phyloP scores from a whole-genome alignment of 2,888 invertebrate species.

The Chromoteleia sp. region DNA sequence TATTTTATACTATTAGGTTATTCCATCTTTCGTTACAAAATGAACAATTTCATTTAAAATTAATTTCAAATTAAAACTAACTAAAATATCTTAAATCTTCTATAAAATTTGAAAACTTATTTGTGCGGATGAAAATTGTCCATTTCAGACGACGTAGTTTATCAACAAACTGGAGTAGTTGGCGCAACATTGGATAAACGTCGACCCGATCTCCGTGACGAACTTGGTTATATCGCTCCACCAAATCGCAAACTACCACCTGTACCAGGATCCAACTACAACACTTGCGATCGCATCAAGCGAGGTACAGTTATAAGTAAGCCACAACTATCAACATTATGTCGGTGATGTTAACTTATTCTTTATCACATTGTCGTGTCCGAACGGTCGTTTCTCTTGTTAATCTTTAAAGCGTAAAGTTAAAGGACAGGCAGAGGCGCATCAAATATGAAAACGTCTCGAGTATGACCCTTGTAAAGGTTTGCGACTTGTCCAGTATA shows the following conservation, averaged over 20 bases:
- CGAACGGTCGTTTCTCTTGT: constrained; percentile 78
- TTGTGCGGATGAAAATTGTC: neutral
- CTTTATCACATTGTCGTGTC: constrained; percentile 78
- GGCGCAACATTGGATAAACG: constrained; percentile 92
- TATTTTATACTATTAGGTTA: too few species aligned
- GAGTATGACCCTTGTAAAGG: constrained; percentile 56
- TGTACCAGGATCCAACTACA: constrained; percentile 95
- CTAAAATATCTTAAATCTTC: too few species aligned
- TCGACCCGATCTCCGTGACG: constrained; percentile 93
- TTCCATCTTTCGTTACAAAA: too few species aligned
- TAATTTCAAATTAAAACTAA: too few species aligned
- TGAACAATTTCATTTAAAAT: too few species aligned
- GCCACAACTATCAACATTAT: constrained; percentile 85
- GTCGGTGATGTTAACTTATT: constrained; percentile 74
- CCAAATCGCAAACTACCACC: constrained; percentile 96
- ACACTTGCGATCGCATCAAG: constrained; percentile 97
- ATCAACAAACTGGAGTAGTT: constrained; percentile 92
- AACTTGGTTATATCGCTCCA: constrained; percentile 96
- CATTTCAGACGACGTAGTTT: constrained; percentile 93
- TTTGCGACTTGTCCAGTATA: constrained; percentile 61
- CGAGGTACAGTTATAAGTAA: constrained; percentile 96
- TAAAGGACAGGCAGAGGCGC: constrained; percentile 57
- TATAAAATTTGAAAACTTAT: neutral
- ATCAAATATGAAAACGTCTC: constrained; percentile 45
- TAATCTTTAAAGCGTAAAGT: constrained; percentile 50